Conservation (phyloP, 2,113 vertebrate species). For the Parotia lawesii region DNA sequence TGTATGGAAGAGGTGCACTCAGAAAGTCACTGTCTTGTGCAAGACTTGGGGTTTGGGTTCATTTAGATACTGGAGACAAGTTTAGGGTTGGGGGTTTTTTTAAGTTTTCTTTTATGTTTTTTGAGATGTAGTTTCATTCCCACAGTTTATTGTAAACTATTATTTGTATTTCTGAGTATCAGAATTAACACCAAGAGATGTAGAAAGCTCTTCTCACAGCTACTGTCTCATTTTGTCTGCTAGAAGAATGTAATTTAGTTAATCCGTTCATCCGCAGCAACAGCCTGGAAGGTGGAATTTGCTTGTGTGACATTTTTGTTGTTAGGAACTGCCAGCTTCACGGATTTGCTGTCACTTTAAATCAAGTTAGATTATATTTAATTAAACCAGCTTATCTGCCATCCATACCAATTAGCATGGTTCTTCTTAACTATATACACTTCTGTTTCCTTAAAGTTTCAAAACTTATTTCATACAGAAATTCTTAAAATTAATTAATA, state of each 20-base stretch:
- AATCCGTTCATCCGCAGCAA: constrained; percentile 7
- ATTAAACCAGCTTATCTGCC: constrained; percentile 67
- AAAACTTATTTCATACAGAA: constrained; percentile 35
- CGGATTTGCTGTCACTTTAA: constrained; percentile 45
- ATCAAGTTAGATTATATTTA: constrained; percentile 64
- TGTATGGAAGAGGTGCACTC: neutral
- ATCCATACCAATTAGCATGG: constrained; percentile 63
- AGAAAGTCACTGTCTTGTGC: neutral
- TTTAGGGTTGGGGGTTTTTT: neutral
- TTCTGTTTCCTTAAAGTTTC: constrained; percentile 54
- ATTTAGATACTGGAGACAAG: neutral
- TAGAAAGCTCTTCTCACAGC: neutral
- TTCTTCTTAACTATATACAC: constrained; percentile 48
- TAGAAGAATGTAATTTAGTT: constrained; percentile 9
- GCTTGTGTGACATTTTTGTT: constrained; percentile 41
- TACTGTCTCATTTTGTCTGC: neutral
- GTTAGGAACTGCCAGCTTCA: constrained; percentile 40
- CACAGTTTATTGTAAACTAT: neutral
- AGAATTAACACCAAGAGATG: neutral
- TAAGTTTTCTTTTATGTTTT: neutral
- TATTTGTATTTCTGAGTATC: neutral
- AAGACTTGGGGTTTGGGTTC: neutral
- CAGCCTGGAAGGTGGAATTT: constrained; percentile 46
- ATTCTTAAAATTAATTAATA: constrained; percentile 34
- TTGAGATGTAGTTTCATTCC: neutral